Conservation (phyloP, 2,797 vertebrate genomes). For the Thaleichthys pacificus region DNA sequence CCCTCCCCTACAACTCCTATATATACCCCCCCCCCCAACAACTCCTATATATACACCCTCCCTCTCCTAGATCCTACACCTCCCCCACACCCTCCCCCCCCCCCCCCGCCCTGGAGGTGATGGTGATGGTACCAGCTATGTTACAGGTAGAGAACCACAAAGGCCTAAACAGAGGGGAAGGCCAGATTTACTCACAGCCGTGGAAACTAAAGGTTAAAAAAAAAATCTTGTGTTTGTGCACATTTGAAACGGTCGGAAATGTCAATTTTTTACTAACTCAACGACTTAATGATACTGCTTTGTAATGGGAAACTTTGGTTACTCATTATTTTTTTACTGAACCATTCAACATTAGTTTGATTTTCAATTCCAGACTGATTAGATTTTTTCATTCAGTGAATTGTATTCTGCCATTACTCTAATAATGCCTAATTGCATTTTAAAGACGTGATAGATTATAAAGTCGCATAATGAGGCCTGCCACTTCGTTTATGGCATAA, state of each 20-base stretch:
- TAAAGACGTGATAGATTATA: constrained; percentile 79
- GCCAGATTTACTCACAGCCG: neutral
- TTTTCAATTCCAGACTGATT: constrained; percentile 60
- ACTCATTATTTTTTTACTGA: constrained; percentile 35
- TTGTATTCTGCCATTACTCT: constrained; percentile 71
- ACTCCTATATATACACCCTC: neutral
- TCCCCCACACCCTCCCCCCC: too few species aligned
- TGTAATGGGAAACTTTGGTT: constrained; percentile 56
- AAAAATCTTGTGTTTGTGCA: constrained; percentile 10
- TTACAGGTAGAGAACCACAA: neutral
- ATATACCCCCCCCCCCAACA: neutral
- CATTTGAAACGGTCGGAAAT: constrained; percentile 55
- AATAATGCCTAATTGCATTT: constrained; percentile 79
- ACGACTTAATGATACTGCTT: constrained; percentile 59
- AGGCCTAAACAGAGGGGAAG: neutral
- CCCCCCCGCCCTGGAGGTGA: too few species aligned
- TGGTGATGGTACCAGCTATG: neutral
- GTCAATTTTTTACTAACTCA: constrained; percentile 55
- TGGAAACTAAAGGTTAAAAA: neutral
- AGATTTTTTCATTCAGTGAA: constrained; percentile 50
- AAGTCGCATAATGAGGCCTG: constrained; percentile 67
- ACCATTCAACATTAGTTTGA: constrained; percentile 55
- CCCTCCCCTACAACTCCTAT: too few species aligned
- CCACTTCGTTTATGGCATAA: constrained; percentile 71
- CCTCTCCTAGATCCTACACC: neutral